Percentiles rank a stretch among this genome's conserved stretches.
Conservation (phyloP, 2,113 vertebrate genomes). For the Casuarius casuarius region DNA sequence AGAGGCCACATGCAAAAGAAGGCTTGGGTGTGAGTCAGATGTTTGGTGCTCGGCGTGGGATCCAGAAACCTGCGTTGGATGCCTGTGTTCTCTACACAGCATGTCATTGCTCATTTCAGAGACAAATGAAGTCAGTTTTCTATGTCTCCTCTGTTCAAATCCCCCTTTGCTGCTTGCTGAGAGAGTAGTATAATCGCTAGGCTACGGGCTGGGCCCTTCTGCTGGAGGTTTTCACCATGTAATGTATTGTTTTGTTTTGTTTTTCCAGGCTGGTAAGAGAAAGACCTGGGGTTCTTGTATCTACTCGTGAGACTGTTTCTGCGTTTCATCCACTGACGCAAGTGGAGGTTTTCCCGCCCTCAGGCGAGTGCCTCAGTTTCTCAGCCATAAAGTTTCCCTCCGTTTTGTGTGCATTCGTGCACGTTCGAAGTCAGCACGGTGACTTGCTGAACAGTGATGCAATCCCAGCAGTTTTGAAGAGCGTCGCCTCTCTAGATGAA, state of each 20-base stretch:
- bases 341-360: not conserved
- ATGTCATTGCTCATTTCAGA: not conserved
- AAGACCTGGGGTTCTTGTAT: not conserved
- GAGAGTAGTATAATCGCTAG: not conserved
- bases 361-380: not conserved
- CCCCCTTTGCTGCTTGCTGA: not conserved
- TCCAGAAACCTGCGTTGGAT: not conserved
- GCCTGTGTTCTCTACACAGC: not conserved
- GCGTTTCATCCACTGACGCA: not conserved
- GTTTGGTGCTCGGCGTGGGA: not conserved
- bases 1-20: not conserved
- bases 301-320: not conserved
- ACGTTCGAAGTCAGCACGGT: fast-evolving
- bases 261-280: not conserved
- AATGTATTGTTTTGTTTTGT: not conserved
- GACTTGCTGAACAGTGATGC: not conserved
- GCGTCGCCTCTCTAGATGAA: not conserved
- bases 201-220: not conserved
- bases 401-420: fast-evolving
- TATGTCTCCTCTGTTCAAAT: not conserved
- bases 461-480: not conserved
- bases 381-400: not conserved
- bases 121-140: not conserved
- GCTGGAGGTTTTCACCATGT: not conserved
- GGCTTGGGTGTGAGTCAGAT: not conserved